Evolutionary conservation across 2,888 invertebrate genomes (phyloP), one percentile per base, ranked within the genome.

Genomic region (Leucoptera coffeella): DNA sequence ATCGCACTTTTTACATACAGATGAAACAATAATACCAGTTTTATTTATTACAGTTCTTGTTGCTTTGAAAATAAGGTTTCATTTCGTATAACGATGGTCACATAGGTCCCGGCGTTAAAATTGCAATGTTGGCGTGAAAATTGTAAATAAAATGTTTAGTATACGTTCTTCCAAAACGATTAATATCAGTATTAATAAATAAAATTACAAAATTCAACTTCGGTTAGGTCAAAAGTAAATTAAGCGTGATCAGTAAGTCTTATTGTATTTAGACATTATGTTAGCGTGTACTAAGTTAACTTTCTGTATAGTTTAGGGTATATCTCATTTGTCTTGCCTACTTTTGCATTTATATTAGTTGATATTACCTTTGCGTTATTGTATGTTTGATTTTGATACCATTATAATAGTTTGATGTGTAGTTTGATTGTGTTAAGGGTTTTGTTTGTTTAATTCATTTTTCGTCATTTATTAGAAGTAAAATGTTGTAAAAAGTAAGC

Each of bases 401-500:
- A 57, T 61, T 56, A 59, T 67, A 62, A n/a, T n/a, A n/a, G n/a
- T n/a, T 64, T 69, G 64, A 62, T 67, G 62, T 65, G 64, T 67
- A 67, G 62, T 61, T 62, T 61, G 59, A 64, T 61, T 61, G 45
- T 48, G 54, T 59, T 64, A 65, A 61, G 60, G 58, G 64, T 64
- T 69, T 67, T 64, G 61, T 65, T 69, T 65, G 60, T 64, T 64
- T n/a, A n/a, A n/a, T n/a, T n/a, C n/a, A n/a, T 67, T 65, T 64
- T 60, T 62, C 64, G 62, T 28, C 28, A 29, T 29, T 65, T 65
- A 52, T 56, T 67, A 65, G 64, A 62, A 65, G 58, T 67, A 65
- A 69, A 69, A 69, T 69, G 67, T 69, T 69, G 69, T 67, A 69
- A 69, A 67, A 69, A 67, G 65, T 69, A 69, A 69, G 67, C 65